phyloP scores from a whole-genome alignment of 2,797 vertebrate species.

The Anisognathus igniventris region DNA sequence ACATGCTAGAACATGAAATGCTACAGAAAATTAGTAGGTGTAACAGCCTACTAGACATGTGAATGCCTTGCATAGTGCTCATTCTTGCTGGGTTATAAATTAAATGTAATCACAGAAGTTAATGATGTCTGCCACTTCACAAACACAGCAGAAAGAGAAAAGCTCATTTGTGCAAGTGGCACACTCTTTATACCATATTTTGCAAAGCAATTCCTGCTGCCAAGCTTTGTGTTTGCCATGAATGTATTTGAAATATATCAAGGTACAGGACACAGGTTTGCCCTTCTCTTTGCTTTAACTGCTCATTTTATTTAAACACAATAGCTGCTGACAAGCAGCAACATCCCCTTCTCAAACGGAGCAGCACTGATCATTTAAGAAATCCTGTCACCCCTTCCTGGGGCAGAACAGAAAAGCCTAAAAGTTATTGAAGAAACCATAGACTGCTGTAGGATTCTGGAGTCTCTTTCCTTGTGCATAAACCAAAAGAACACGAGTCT shows the following conservation, averaged over 20 bases:
- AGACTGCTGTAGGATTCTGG: neutral
- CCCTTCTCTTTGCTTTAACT: neutral
- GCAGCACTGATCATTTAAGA: neutral
- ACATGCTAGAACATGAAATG: slow-evolving; percentile 27
- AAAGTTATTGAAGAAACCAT: neutral
- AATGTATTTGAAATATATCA: neutral
- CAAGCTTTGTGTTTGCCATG: neutral
- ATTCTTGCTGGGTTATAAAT: slow-evolving; percentile 38
- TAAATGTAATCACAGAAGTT: slow-evolving; percentile 27
- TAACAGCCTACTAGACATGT: neutral
- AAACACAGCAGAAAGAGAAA: slow-evolving; percentile 16
- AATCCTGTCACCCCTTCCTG: neutral
- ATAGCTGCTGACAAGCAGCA: neutral
- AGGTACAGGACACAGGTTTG: neutral
- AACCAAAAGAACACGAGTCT: neutral
- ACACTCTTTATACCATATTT: neutral
- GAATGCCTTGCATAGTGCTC: slow-evolving; percentile 23
- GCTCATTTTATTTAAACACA: neutral
- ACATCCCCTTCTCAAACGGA: neutral
- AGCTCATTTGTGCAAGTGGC: neutral
- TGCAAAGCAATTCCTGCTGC: neutral
- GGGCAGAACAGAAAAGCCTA: neutral
- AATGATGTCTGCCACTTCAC: slow-evolving; percentile 4
- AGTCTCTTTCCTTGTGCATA: neutral
- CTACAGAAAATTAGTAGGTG: slow-evolving; percentile 40